These are phyloP conservation scores for Arctocebus calabarensis DNA, from an alignment of 2,797 vertebrate genomes.

Conservation along the genomic window DNA sequence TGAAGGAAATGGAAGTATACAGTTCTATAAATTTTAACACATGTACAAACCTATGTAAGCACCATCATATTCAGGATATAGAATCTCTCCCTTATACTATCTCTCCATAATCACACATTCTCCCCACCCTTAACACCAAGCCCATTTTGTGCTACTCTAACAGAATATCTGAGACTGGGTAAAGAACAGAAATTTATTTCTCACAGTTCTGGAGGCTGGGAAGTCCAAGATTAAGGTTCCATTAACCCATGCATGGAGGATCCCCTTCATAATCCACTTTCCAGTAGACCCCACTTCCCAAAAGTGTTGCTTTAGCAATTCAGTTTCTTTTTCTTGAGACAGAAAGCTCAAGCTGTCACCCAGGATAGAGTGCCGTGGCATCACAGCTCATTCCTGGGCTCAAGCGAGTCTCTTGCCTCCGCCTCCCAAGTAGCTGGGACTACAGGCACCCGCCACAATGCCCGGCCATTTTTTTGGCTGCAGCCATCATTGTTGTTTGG, in stretches of 20 bases:
- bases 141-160: background rate
- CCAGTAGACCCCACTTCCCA: background rate
- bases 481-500: too few species aligned
- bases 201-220: background rate
- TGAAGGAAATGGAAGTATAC: background rate
- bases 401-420: too few species aligned
- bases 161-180: background rate
- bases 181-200: background rate
- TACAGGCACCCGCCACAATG: too few species aligned
- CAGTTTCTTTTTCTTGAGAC: too few species aligned
- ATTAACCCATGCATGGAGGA: background rate
- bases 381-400: too few species aligned
- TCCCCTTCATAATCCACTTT: background rate
- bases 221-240: background rate
- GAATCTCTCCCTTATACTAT: background rate
- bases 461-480: too few species aligned
- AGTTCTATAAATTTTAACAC: constrained; percentile 42
- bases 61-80: background rate
- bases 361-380: too few species aligned
- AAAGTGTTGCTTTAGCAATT: background rate
- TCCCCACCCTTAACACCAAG: background rate
- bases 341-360: too few species aligned
- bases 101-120: background rate
- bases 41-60: background rate
- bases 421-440: too few species aligned